Conservation (phyloP, 2,888 invertebrate genomes). For the Cryptocephalus primarius region DNA sequence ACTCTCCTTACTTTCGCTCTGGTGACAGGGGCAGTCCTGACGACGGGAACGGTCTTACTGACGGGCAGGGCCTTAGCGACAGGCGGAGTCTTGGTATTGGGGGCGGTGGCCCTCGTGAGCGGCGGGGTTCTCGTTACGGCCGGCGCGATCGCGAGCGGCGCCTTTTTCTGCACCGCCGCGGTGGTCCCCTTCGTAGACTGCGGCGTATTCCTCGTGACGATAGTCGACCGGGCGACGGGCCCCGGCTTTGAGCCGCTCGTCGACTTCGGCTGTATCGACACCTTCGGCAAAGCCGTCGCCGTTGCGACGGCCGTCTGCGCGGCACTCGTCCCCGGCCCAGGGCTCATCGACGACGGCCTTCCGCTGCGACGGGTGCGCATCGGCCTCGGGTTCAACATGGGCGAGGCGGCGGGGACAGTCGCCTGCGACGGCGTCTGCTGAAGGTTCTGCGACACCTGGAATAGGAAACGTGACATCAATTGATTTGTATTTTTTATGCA, state of each 20-base stretch:
- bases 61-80: neutral
- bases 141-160: neutral
- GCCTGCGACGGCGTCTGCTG: slow-evolving; percentile 4
- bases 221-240: too few species aligned
- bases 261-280: too few species aligned
- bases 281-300: neutral
- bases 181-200: neutral
- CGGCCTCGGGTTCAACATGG: neutral
- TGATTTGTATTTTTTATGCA: too few species aligned
- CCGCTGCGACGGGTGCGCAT: slow-evolving; percentile 3
- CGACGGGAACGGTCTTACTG: neutral
- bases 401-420: neutral
- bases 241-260: too few species aligned
- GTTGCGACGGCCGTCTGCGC: neutral
- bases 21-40: neutral
- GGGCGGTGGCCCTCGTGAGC: neutral
- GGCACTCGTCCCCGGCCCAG: neutral
- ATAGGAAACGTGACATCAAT: neutral
- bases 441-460: slow-evolving; percentile 10
- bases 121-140: neutral
- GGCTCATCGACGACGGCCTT: neutral
- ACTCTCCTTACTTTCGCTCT: neutral
- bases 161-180: slow-evolving; percentile 2
- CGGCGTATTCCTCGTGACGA: neutral
- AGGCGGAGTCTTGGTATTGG: neutral